Conservation (phyloP, 2,797 vertebrate genomes). For the Botia kubotai region DNA sequence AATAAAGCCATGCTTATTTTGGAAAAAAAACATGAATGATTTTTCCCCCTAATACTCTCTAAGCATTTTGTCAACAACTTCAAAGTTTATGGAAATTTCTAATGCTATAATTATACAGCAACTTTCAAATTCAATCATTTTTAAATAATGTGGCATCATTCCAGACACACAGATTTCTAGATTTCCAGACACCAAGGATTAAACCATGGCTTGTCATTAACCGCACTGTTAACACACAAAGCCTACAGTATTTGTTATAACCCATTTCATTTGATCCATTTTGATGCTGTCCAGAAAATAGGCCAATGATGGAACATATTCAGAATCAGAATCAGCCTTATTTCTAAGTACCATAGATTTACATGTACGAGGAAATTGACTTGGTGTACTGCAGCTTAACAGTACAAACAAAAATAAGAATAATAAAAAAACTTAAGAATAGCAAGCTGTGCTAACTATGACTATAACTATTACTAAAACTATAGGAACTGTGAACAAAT, state of each 20-base stretch:
- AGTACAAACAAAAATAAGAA: too few relatives aligned
- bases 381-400: too few relatives aligned
- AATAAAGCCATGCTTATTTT: background rate
- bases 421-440: too few relatives aligned
- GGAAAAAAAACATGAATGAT: background rate
- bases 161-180: background rate
- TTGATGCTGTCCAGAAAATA: too few relatives aligned
- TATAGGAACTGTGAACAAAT: too few relatives aligned
- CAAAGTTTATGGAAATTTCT: background rate
- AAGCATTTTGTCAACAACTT: constrained; percentile 2
- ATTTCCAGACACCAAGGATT: background rate
- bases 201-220: background rate
- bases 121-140: background rate
- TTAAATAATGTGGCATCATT: background rate
- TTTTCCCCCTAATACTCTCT: background rate
- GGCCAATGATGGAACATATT: too few relatives aligned
- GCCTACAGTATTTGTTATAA: background rate
- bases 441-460: too few relatives aligned
- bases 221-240: background rate
- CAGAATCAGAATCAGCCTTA: too few relatives aligned
- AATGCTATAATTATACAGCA: background rate
- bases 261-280: background rate
- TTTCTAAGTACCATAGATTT: too few relatives aligned
- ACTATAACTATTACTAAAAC: too few relatives aligned
- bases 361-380: too few relatives aligned